Evolutionary conservation across 2,113 vertebrate genomes (phyloP), one percentile per base, ranked within the genome.

Genomic region (Galemys pyrenaicus): DNA sequence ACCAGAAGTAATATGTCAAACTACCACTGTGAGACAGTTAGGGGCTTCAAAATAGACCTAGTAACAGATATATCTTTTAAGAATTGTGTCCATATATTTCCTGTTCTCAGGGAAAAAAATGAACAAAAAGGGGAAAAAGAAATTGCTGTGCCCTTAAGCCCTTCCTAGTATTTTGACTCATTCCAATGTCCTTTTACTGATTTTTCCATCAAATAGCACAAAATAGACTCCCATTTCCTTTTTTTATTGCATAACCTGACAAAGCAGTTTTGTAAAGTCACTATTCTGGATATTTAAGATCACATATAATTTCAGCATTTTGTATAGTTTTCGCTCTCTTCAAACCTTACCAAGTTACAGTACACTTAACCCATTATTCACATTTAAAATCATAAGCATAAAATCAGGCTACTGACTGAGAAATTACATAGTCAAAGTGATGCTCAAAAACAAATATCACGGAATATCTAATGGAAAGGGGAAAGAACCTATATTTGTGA

Each of bases 371-470:
- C 58, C 82, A 80, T 91, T 54, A 68, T 49, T 91, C 44, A 67
- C 88, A 70, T 20, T 70, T 71, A 75, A 95, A 96, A 90, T 95
- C 39, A 94, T 56, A 60, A 54, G 54, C 22, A 83, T 46, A 78
- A 56, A 64, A n/a, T n/a, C n/a, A 32, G 67, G 93, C 79, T 96
- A 86, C 37, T 70, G 65, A 46, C 84, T 80, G 58, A 90, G 84
- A 96, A 96, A 94, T 85, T 70, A 87, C 62, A 89, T 64, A 74
- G 78, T 90, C 85, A 96, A 68, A 91, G 58, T 64, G 87, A 65
- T 7, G 35, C 46, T 75, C 64, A 73, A 95, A 97, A 89, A 81
- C 26, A 95, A 97, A 92, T 65, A 73, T 89, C 75, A 95, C 85
- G 93, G 51, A 94, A 93, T 81, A 94, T 26, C 71, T 93, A 94